Conservation (phyloP, 2,113 vertebrate species). For the Mirza zaza region DNA sequence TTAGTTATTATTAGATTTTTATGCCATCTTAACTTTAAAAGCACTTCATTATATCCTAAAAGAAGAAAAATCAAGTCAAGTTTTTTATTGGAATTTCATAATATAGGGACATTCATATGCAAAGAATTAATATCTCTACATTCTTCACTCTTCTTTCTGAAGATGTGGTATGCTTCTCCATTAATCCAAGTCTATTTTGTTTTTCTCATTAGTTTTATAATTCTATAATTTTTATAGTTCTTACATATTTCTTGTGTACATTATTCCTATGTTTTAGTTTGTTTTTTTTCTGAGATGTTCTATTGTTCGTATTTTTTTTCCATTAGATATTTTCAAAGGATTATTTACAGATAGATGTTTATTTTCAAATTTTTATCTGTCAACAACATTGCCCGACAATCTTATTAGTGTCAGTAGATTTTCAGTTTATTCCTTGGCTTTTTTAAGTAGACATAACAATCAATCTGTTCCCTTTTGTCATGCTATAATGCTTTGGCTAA, state of each 20-base stretch:
- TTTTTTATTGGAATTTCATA: slow-evolving; percentile 23
- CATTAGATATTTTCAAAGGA: not conserved
- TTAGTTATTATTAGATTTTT: slow-evolving; percentile 41
- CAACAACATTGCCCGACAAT: not conserved
- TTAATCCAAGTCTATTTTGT: slow-evolving; percentile 17
- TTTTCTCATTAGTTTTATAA: not conserved
- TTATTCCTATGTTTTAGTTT: not conserved
- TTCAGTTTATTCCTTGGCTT: not conserved
- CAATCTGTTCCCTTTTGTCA: not conserved
- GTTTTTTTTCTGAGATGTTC: not conserved
- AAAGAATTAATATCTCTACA: not conserved
- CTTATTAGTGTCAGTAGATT: not conserved
- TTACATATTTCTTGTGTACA: not conserved
- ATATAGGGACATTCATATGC: slow-evolving; percentile 12
- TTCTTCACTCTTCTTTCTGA: not conserved
- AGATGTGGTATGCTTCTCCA: not conserved
- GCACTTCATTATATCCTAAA: slow-evolving; percentile 42
- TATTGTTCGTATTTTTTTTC: not conserved
- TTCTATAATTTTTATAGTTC: not conserved
- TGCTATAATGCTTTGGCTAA: not conserved
- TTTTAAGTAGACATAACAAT: not conserved
- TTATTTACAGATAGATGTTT: slow-evolving; percentile 7
- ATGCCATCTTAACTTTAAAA: slow-evolving; percentile 49
- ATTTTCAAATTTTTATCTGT: not conserved
- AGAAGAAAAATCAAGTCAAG: slow-evolving; percentile 39